A percentile compares a stretch with the other conserved stretches of the same genome.
phyloP scores from a whole-genome alignment of 23 tunicate genomes.

The Corella eumyota region DNA sequence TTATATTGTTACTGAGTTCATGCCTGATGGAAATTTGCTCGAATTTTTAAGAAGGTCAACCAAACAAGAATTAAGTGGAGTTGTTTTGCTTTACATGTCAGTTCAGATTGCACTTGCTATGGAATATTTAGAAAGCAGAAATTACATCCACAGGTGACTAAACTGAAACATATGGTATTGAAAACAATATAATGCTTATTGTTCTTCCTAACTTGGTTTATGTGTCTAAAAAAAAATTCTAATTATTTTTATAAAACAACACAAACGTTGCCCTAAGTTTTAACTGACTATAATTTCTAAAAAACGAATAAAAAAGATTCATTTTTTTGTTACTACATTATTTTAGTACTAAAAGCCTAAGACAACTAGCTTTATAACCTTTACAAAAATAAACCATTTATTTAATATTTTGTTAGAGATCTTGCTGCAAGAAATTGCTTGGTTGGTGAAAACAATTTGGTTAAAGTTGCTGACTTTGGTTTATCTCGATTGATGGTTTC shows the following conservation, averaged over 20 bases:
- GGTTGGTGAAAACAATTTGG: constrained; percentile 71
- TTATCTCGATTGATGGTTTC: constrained; percentile 58
- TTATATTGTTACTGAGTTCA: constrained; percentile 89
- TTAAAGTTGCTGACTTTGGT: constrained; percentile 94
- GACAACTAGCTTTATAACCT: no score
- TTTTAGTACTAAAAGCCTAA: no score
- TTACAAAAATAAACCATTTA: no score
- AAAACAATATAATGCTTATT: no score
- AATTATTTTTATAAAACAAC: no score
- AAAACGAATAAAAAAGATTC: no score
- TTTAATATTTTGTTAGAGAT: constrained; percentile 37
- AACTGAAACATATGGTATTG: neutral
- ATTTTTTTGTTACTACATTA: no score
- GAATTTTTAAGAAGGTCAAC: constrained; percentile 68
- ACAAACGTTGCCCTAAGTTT: no score
- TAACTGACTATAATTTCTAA: no score
- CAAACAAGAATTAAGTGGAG: constrained; percentile 13
- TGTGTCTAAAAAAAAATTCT: no score
- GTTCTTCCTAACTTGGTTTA: no score
- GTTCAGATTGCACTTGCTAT: constrained; percentile 77
- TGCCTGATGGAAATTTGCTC: constrained; percentile 80
- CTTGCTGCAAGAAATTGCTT: constrained; percentile 88
- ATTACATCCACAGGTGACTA: constrained; percentile 79
- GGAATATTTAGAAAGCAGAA: constrained; percentile 85
- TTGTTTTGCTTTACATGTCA: constrained; percentile 56